Percentiles rank a stretch among this genome's conserved stretches.
These are phyloP conservation scores for Bombus breviceps DNA, from an alignment of 1,140 invertebrate species.

Conservation along the genomic window DNA sequence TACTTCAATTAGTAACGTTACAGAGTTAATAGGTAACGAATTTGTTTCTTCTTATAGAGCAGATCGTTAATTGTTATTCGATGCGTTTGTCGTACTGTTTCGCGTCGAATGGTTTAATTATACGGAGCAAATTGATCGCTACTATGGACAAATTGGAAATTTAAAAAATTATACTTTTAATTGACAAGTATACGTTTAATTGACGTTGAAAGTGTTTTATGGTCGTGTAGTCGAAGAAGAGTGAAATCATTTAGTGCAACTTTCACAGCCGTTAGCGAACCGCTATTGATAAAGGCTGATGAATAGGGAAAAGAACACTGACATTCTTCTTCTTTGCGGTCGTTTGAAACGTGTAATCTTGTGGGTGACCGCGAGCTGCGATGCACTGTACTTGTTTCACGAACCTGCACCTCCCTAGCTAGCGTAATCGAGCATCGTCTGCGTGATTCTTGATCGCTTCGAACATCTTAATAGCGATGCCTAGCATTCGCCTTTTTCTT, in stretches of 20 bases:
- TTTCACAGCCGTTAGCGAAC: slow-evolving; percentile 37
- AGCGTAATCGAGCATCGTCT: slow-evolving; percentile 63
- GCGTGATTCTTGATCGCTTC: neutral
- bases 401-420: slow-evolving; percentile 19
- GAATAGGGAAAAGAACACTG: slow-evolving; percentile 39
- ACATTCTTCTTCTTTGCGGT: slow-evolving; percentile 30
- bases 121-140: too few relatives aligned
- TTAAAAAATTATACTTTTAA: too few relatives aligned
- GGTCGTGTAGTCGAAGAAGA: neutral
- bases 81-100: too few relatives aligned
- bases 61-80: too few relatives aligned
- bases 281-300: slow-evolving; percentile 67
- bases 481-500: neutral
- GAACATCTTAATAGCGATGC: slow-evolving; percentile 2
- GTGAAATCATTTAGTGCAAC: slow-evolving; percentile 19
- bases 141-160: too few relatives aligned
- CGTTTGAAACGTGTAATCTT: slow-evolving; percentile 72
- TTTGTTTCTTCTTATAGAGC: too few relatives aligned
- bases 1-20: too few relatives aligned
- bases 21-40: too few relatives aligned
- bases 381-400: slow-evolving; percentile 18
- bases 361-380: slow-evolving; percentile 68
- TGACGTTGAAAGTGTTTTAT: neutral
- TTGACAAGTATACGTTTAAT: too few relatives aligned
- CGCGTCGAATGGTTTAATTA: too few relatives aligned